These are phyloP conservation scores for Physella acuta DNA, from an alignment of 1,140 invertebrate species.

Conservation along the genomic window DNA sequence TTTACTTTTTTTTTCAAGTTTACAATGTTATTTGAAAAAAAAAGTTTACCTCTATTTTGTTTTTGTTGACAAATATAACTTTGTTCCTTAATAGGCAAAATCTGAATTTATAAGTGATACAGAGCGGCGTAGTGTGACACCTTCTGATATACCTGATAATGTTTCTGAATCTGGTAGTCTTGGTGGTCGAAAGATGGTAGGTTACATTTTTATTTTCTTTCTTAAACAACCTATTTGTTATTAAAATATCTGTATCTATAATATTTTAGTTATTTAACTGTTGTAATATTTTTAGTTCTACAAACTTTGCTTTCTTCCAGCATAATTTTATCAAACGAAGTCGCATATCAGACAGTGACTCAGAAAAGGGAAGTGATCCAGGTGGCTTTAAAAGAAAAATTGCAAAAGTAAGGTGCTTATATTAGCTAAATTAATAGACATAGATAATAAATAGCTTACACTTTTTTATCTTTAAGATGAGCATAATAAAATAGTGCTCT, in stretches of 20 bases:
- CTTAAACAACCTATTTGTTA: background rate
- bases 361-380: constrained; percentile 38
- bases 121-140: constrained; percentile 48
- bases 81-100: too few relatives aligned
- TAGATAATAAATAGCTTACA: too few relatives aligned
- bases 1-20: too few relatives aligned
- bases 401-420: constrained; percentile 31
- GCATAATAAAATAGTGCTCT: too few relatives aligned
- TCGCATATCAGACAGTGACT: constrained; percentile 48
- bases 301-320: background rate
- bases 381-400: constrained; percentile 32
- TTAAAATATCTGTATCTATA: background rate
- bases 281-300: background rate
- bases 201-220: background rate
- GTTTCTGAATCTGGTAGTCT: constrained; percentile 49
- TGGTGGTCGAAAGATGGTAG: constrained; percentile 33
- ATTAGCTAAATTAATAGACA: too few relatives aligned
- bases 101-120: constrained; percentile 64
- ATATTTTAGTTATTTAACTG: background rate
- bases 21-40: too few relatives aligned
- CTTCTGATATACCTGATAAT: constrained; percentile 54
- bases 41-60: background rate
- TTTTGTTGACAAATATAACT: constrained; percentile 5
- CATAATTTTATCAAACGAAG: constrained; percentile 31
- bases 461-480: too few relatives aligned